Evolutionary conservation across 2,113 vertebrate species (phyloP).

Genomic region (Scalopus aquaticus): DNA sequence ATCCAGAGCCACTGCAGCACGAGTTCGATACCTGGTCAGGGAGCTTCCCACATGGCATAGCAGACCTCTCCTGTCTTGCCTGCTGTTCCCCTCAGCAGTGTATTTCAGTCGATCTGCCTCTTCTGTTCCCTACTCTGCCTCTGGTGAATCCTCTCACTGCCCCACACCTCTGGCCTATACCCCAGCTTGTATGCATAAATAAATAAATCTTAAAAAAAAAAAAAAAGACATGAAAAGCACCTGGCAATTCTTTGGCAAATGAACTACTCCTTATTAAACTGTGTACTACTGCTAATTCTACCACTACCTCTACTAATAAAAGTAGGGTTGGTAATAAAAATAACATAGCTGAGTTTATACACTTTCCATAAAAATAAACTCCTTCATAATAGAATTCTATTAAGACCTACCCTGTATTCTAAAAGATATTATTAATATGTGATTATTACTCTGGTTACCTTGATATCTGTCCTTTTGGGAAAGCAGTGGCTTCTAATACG

Average conservation of each 20-base stretch:
- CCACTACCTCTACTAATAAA: neutral
- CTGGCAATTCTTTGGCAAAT: neutral
- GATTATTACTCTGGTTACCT: conserved; percentile 18
- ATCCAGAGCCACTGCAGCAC: no score
- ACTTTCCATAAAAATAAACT: neutral
- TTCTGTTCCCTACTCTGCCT: no score
- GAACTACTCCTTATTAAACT: neutral
- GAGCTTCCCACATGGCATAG: no score
- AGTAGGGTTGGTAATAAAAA: neutral
- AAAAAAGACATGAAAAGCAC: neutral
- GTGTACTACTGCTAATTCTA: neutral
- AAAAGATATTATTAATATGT: neutral
- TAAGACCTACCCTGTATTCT: conserved; percentile 1
- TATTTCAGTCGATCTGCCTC: no score
- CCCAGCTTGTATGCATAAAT: no score
- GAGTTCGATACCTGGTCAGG: no score
- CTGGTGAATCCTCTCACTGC: no score
- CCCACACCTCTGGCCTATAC: no score
- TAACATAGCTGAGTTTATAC: neutral
- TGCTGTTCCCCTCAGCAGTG: no score
- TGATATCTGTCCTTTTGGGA: conserved; percentile 1
- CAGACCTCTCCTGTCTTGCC: no score
- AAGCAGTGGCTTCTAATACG: neutral
- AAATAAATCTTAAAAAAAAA: no score
- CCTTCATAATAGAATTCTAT: neutral